These are phyloP conservation scores for Acronicta aceris DNA, from an alignment of 2,888 invertebrate genomes.

Conservation along the genomic window DNA sequence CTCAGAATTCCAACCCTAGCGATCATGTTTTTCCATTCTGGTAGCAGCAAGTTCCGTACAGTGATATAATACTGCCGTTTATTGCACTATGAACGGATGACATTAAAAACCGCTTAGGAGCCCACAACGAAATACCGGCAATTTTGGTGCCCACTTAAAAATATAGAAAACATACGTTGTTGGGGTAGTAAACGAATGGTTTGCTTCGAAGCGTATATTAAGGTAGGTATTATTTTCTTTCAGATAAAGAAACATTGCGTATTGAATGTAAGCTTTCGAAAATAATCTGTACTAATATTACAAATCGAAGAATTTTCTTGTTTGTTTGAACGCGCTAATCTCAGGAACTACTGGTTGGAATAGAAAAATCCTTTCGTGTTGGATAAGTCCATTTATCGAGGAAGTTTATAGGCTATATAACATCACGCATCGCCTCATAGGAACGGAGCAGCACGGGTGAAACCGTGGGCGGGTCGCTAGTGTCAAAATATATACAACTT, in stretches of 20 bases:
- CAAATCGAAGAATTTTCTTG: too few species aligned
- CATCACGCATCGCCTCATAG: too few species aligned
- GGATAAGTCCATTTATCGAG: too few species aligned
- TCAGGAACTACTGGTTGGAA: too few species aligned
- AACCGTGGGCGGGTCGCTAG: too few species aligned
- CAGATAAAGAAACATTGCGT: not conserved
- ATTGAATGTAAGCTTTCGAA: not conserved
- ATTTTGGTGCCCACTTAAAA: conserved; percentile 64
- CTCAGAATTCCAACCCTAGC: conserved; percentile 35
- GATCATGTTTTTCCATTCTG: conserved; percentile 52
- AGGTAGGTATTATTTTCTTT: not conserved
- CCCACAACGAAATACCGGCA: conserved; percentile 66
- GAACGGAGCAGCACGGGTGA: too few species aligned
- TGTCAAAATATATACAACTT: too few species aligned
- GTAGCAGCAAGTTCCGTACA: conserved; percentile 55
- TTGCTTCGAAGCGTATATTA: conserved; percentile 9
- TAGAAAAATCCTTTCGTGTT: too few species aligned
- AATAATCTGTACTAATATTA: too few species aligned
- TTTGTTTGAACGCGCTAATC: too few species aligned
- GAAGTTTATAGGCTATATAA: too few species aligned
- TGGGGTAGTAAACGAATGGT: conserved; percentile 28
- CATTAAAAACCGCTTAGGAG: conserved; percentile 84
- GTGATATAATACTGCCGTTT: conserved; percentile 70
- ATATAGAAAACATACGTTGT: conserved; percentile 54
- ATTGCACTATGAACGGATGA: conserved; percentile 72